Base-by-base conservation (phyloP, 2,797 vertebrate species). In the Oophaga sylvatica region DNA sequence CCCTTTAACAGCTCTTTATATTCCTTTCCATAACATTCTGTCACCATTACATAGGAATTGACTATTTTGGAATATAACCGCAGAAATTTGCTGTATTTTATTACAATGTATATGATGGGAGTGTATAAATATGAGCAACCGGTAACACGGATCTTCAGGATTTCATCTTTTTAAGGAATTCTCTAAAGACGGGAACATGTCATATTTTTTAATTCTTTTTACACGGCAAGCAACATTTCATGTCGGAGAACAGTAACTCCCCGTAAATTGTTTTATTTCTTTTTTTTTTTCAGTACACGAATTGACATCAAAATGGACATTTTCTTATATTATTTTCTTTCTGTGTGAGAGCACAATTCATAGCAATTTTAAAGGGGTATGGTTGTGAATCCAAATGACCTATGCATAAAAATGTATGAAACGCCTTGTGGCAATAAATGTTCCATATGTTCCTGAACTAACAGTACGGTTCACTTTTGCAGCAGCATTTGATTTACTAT, bases 1-100 rank as follows among this genome's bases (percentile, higher is more conserved):
- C 94, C 94, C 93, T 97, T 98, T 98, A 45, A 82, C n/a, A 81
- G 48, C 59, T 87, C 95, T 96, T 95, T 95, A 92, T 94, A 95
- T 95, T 94, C 94, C 94, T 94, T 95, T 94, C 93, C 93, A 93
- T 94, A 88, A 91, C 26, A 92, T 94, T 94, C 91, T 90, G 91
- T 94, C 93, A 93, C 93, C 94, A 93, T 95, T 94, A 92, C 94
- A 93, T 95, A 95, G 93, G 88, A 95, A 94, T 93, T 92, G 91
- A 94, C 93, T 95, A 91, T 91, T 94, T 94, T 96, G 90, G 92
- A 83, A 93, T 94, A 93, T 94, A 93, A 94, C 94, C 94, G 92
- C 92, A 93, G 91, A 95, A 94, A 93, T 92, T 91, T 95, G 93
- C 90, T 93, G 94, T 95, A 95, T 96, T 96, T 96, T 96, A 94